Base-by-base conservation (phyloP, 2,888 invertebrate species). In the Chrysotoxum bicinctum region DNA sequence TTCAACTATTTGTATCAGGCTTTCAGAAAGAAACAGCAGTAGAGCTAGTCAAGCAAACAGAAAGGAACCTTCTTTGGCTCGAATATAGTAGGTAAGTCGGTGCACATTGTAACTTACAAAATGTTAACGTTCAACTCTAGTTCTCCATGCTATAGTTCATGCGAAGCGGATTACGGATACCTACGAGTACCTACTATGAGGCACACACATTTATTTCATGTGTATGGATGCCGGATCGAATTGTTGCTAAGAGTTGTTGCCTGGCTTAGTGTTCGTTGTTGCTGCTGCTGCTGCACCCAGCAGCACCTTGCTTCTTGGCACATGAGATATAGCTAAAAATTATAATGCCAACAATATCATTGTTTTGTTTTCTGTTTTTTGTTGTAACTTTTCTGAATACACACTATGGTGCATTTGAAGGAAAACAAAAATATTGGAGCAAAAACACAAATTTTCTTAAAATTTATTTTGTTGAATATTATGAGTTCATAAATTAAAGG, bases 1-100 rank as follows among this genome's bases (percentile, higher is more conserved):
- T 90, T 90, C 90, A 90, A 90, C 91, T 91, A 91, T 91, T 91
- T 88, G 88, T 87, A 91, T 88, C 91, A 89, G 91, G 91, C 90
- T 89, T 88, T 88, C 91, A 91, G 91, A 89, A 90, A n/a, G 50
- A 3, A 50, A 23, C 23, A 50, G 23, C 12, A 48, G 48, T 21
- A 45, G 21, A 12, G 19, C 35, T 37, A 37, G 40, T 40, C 40
- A 40, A 10, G 12, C 50, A n/a, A 43, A 43, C 60, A 54, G 66
- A 16, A 45, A 66, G 66, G 21, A 37, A 66, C 50, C 66, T 45
- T 35, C 50, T 58, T 21, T 40, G 54, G 37, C 37, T 74, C n/a
- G 64, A 75, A 26, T 10, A 19, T 14, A 52, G 56, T 58, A 58
- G 30, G 35, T 58, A 58, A 70, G 84, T 60, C 48, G 19, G 35